Evolutionary conservation across 2,888 invertebrate genomes (phyloP).

Genomic region (Ceratothoa steindachneri): DNA sequence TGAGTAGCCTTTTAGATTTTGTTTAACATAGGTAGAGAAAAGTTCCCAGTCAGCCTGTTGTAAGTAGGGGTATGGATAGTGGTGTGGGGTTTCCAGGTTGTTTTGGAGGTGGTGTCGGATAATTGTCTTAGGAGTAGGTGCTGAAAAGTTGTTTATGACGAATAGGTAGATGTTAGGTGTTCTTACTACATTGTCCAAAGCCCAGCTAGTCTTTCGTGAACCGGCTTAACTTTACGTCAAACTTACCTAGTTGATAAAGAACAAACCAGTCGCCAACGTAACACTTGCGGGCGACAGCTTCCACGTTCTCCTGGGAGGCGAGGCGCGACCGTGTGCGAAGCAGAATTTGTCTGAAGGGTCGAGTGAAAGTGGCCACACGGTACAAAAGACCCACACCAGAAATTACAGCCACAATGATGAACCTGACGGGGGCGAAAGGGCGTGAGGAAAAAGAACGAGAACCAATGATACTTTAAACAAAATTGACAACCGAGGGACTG

Average conservation of each 20-base stretch:
- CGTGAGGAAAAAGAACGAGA: neutral
- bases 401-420: slow-evolving; percentile 65
- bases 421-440: slow-evolving; percentile 51
- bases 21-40: no score
- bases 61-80: no score
- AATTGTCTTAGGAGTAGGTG: no score
- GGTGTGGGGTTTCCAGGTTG: no score
- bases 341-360: slow-evolving; percentile 72
- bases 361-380: slow-evolving; percentile 67
- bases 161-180: no score
- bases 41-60: no score
- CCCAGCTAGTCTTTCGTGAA: no score
- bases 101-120: no score
- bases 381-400: slow-evolving; percentile 76
- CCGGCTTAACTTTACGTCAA: no score
- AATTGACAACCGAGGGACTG: neutral
- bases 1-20: no score
- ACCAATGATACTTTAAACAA: neutral
- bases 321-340: slow-evolving; percentile 73
- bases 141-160: no score
- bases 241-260: slow-evolving; percentile 67
- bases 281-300: slow-evolving; percentile 72
- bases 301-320: slow-evolving; percentile 68
- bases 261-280: slow-evolving; percentile 81
- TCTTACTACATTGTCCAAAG: no score